Percentiles rank a stretch among this genome's conserved stretches.
phyloP scores from a whole-genome alignment of 2,797 vertebrate species.

The Setipinna tenuifilis region DNA sequence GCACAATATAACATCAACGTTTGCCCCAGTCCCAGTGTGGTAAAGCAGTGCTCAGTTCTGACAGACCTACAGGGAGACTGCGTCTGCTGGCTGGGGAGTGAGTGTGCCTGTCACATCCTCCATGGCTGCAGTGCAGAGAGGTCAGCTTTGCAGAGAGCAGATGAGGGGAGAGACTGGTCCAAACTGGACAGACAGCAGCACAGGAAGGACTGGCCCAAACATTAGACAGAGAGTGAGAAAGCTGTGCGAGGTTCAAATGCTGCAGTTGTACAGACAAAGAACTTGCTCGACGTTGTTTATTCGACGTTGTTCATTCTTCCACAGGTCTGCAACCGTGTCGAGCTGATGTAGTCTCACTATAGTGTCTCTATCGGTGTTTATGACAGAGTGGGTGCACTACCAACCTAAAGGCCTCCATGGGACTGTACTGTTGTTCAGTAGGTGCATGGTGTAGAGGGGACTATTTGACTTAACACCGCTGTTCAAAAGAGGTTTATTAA shows the following conservation, averaged over 20 bases:
- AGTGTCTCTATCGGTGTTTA: neutral
- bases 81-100: neutral
- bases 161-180: neutral
- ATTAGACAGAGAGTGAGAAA: neutral
- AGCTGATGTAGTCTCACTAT: constrained; percentile 1
- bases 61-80: constrained; percentile 12
- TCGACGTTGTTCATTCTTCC: constrained; percentile 1
- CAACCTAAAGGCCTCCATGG: constrained; percentile 32
- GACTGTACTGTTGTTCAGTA: constrained; percentile 68
- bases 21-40: constrained; percentile 3
- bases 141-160: neutral
- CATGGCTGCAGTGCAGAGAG: neutral
- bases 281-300: neutral
- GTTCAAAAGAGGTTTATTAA: constrained; percentile 69
- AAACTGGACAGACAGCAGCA: neutral
- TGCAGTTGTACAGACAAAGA: neutral
- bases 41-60: constrained; percentile 28
- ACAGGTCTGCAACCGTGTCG: neutral
- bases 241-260: neutral
- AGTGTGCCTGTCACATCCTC: neutral
- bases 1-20: constrained; percentile 31
- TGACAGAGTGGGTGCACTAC: neutral
- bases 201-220: neutral
- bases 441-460: constrained; percentile 66
- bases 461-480: constrained; percentile 72